A percentile compares a stretch with the other conserved stretches of the same genome.
These are phyloP conservation scores for Yponomeuta cagnagella DNA, from an alignment of 2,888 invertebrate species.

Conservation along the genomic window DNA sequence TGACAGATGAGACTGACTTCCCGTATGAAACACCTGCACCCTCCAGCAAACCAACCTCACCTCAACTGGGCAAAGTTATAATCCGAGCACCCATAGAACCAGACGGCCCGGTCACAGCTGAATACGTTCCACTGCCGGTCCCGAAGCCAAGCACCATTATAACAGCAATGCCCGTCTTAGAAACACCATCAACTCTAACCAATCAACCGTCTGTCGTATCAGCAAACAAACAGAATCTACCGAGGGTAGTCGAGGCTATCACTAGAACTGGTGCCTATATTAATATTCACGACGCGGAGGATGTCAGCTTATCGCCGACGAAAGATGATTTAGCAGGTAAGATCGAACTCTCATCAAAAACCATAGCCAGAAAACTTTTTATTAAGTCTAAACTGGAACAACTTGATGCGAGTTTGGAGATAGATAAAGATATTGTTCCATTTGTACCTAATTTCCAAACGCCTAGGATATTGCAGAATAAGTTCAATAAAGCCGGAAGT, in stretches of 20 bases:
- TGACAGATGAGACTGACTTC: constrained; percentile 64
- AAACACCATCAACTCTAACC: constrained; percentile 36
- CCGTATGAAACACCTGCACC: constrained; percentile 58
- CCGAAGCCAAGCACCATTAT: constrained; percentile 78
- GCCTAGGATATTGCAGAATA: constrained; percentile 57
- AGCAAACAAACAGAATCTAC: constrained; percentile 53
- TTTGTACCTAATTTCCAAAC: constrained; percentile 69
- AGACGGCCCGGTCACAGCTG: constrained; percentile 64
- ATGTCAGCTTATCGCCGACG: constrained; percentile 75
- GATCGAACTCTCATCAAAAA: constrained; percentile 51
- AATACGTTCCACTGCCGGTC: constrained; percentile 75
- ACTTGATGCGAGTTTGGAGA: constrained; percentile 32
- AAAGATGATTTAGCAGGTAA: constrained; percentile 83
- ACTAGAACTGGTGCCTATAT: constrained; percentile 80
- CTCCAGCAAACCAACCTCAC: constrained; percentile 74
- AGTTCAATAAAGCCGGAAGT: constrained; percentile 43
- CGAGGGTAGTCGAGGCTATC: constrained; percentile 63
- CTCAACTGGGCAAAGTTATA: constrained; percentile 79
- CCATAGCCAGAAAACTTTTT: constrained; percentile 35
- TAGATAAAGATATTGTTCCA: constrained; percentile 51
- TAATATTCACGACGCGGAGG: constrained; percentile 80
- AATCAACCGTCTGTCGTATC: constrained; percentile 34
- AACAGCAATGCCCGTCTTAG: constrained; percentile 68
- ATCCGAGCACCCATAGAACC: constrained; percentile 72
- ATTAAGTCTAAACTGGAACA: constrained; percentile 36